Conservation (phyloP, 2,797 vertebrate genomes). For the Diplodus puntazzo region DNA sequence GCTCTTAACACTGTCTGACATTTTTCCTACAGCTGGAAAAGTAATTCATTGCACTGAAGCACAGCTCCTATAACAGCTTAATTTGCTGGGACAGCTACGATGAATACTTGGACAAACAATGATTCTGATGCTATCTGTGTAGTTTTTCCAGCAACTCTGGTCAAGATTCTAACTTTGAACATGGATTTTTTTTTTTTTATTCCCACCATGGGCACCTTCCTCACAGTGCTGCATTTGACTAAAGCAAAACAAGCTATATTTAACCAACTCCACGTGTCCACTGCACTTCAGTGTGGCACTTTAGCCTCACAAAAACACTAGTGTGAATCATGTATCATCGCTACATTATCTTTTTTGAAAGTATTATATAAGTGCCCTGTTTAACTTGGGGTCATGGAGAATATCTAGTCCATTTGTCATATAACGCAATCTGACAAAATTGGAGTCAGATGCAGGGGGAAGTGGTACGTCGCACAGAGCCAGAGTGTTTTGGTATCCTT, state of each 20-base stretch:
- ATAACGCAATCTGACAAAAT: slow-evolving; percentile 45
- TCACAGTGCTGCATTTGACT: slow-evolving; percentile 36
- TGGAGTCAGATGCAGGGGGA: slow-evolving; percentile 31
- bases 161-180: slow-evolving; percentile 27
- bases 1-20: slow-evolving; percentile 30
- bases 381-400: slow-evolving; percentile 30
- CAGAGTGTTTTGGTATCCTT: neutral
- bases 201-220: slow-evolving; percentile 24
- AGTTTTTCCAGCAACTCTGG: slow-evolving; percentile 22
- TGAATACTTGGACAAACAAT: neutral
- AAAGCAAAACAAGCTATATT: slow-evolving; percentile 66
- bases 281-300: slow-evolving; percentile 50
- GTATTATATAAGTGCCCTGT: slow-evolving; percentile 36
- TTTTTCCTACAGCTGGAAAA: slow-evolving; percentile 51
- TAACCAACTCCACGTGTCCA: slow-evolving; percentile 52
- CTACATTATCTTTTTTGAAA: slow-evolving; percentile 33
- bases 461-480: neutral
- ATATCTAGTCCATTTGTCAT: slow-evolving; percentile 24
- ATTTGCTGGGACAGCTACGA: slow-evolving; percentile 25
- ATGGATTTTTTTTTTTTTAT: neutral
- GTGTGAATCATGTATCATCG: slow-evolving; percentile 49
- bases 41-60: slow-evolving; percentile 37
- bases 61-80: slow-evolving; percentile 11
- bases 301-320: slow-evolving; percentile 57
- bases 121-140: slow-evolving; percentile 10